Evolutionary conservation across 2,888 invertebrate species (phyloP).

Genomic region (Chloroclystis v-ata): DNA sequence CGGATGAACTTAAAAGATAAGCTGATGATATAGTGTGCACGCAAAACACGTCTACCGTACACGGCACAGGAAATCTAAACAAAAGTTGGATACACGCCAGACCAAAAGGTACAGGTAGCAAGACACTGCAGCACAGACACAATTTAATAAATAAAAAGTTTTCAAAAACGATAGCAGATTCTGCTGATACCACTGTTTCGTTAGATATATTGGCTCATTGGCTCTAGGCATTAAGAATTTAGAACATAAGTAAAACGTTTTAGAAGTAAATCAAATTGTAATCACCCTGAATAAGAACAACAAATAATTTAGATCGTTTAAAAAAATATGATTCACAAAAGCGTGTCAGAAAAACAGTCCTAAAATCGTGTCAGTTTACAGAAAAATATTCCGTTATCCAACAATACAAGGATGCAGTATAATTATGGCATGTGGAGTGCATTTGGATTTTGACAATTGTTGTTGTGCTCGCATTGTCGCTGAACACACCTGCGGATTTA

Average conservation of each 20-base stretch:
- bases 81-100: slow-evolving; percentile 21
- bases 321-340: not conserved
- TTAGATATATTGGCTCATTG: not conserved
- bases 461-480: slow-evolving; percentile 26
- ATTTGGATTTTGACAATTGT: slow-evolving; percentile 29
- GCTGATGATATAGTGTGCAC: slow-evolving; percentile 21
- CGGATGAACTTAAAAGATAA: slow-evolving; percentile 16
- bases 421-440: slow-evolving; percentile 41
- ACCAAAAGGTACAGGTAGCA: slow-evolving; percentile 16
- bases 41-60: slow-evolving; percentile 17
- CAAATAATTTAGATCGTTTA: not conserved
- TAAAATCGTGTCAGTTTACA: slow-evolving; percentile 29
- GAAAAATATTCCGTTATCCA: slow-evolving; percentile 48
- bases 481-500: slow-evolving; percentile 55
- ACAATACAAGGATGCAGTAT: slow-evolving; percentile 49
- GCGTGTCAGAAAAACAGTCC: slow-evolving; percentile 7
- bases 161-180: slow-evolving; percentile 5
- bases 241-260: no score
- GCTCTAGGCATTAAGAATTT: no score
- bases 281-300: no score
- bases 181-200: slow-evolving; percentile 6
- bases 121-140: slow-evolving; percentile 11
- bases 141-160: slow-evolving; percentile 16
- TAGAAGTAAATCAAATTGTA: no score
- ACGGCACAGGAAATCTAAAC: slow-evolving; percentile 28